Evolutionary conservation across 2,113 vertebrate species (phyloP), one percentile per base, ranked within the genome.

Genomic region (Lepus timidus): DNA sequence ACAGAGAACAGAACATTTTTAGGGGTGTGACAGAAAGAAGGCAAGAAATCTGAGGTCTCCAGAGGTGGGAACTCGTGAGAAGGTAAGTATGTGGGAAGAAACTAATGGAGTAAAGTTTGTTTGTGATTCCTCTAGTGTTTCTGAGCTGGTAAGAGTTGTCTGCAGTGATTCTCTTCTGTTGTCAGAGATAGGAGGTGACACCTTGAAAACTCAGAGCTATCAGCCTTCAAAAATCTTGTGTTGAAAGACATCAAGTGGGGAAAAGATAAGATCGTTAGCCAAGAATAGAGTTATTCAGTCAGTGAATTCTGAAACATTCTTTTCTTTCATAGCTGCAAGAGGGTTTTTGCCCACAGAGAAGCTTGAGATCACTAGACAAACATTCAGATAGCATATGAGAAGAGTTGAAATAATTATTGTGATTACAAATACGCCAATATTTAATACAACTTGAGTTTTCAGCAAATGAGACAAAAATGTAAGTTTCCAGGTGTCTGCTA

Each of bases 401-500:
- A 70, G 33, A 33, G 8, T 3, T 33, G 9, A 58, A 74, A 49
- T 68, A 52, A 68, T 33, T 80, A 33, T 64, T 55, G 64, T 52
- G 12, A 75, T 3, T 29, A 1, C 1, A 1, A 7, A 3, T 61
- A 36, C 79, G 1, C 1, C 10, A 6, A 51, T 44, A 74, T 27
- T 61, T 75, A 75, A 12, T 64, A 4, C 4, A 87, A 87, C 13
- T 33, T 62, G 33, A 52, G 6, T 68, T 75, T 94, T 95, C 29
- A 79, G 14, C 55, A 84, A 62, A 75, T 44, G 29, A 9, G 6
- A 61, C 25, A 64, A 2, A 91, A n/a, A 22, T 25, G 7, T 8
- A 31, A 20, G 31, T 70, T 27, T 10, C 3, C 71, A 22, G 9
- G 4, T 44, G 22, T 16, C 4, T 74, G 13, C 16, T 27, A 75